Percentiles rank a stretch among this genome's conserved stretches.
Evolutionary conservation across 2,113 vertebrate genomes (phyloP).

Genomic region (Sinosuthora webbiana): DNA sequence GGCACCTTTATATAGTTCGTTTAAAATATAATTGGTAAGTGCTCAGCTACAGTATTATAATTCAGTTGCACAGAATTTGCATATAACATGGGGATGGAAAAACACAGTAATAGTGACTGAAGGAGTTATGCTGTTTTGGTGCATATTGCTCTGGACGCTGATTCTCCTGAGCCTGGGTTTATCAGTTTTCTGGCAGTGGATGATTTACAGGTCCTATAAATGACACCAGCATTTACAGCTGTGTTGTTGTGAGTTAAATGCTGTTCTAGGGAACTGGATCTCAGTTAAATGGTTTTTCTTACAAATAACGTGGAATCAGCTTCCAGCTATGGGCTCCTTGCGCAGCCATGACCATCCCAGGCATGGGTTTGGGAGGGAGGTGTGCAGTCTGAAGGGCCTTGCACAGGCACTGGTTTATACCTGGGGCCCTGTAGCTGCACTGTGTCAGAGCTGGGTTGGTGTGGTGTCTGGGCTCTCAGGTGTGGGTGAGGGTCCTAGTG

Average conservation of each 20-base stretch:
- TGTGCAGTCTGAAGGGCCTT: background rate
- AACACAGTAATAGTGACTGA: background rate
- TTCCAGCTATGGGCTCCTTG: background rate
- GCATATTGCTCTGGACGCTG: background rate
- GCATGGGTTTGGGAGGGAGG: background rate
- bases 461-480: background rate
- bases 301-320: background rate
- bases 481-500: background rate
- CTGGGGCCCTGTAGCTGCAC: background rate
- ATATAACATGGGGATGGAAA: background rate
- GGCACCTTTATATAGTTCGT: background rate
- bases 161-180: background rate
- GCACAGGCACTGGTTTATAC: background rate
- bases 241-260: background rate
- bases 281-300: background rate
- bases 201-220: background rate
- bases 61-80: background rate
- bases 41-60: background rate
- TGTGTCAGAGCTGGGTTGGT: background rate
- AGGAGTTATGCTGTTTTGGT: background rate
- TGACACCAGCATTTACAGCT: background rate
- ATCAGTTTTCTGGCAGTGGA: background rate
- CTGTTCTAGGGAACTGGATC: background rate
- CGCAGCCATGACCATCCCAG: background rate
- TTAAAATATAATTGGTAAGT: background rate